phyloP scores from a whole-genome alignment of 2,888 invertebrate species.

The Amiota communis region DNA sequence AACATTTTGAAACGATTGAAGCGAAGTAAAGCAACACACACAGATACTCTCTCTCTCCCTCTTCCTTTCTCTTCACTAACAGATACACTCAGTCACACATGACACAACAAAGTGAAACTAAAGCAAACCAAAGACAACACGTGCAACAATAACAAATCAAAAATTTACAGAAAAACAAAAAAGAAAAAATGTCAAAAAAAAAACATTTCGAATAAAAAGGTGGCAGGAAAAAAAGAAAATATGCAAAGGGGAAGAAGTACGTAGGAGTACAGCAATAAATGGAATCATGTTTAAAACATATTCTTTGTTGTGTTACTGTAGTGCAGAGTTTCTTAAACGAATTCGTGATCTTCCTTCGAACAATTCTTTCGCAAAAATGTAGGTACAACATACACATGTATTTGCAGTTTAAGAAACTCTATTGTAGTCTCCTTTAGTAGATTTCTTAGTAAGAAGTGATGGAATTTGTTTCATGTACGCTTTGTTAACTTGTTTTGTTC shows the following conservation, averaged over 20 bases:
- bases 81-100: too few species aligned
- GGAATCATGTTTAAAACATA: conserved; percentile 64
- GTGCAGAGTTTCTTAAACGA: too few species aligned
- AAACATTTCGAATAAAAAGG: conserved; percentile 43
- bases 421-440: too few species aligned
- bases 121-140: conserved; percentile 61
- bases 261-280: conserved; percentile 17
- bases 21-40: conserved; percentile 27
- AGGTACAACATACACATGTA: too few species aligned
- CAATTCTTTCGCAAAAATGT: too few species aligned
- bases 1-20: conserved; percentile 44
- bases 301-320: conserved; percentile 26
- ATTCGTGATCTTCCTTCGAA: too few species aligned
- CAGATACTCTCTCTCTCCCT: neutral
- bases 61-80: neutral
- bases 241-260: conserved; percentile 49
- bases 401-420: too few species aligned
- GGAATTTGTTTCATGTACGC: too few species aligned
- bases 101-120: neutral
- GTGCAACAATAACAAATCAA: conserved; percentile 68
- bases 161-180: conserved; percentile 55
- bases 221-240: conserved; percentile 28
- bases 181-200: conserved; percentile 44
- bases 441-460: too few species aligned
- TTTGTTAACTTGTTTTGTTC: too few species aligned